phyloP scores from a whole-genome alignment of 2,113 vertebrate genomes.

The Seriola quinqueradiata region DNA sequence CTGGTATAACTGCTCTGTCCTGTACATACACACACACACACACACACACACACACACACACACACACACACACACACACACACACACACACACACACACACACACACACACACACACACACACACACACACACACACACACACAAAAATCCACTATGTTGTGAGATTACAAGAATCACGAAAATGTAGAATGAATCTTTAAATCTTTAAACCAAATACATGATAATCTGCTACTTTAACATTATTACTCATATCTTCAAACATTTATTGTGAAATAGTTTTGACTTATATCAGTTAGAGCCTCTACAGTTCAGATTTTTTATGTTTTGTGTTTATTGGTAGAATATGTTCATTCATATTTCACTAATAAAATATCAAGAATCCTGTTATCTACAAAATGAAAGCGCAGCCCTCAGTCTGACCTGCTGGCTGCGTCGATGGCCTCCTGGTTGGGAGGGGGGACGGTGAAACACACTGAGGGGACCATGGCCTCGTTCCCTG shows the following conservation, averaged over 20 bases:
- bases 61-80: background rate
- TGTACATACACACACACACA: slow-evolving; percentile 61
- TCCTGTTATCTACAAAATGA: too few relatives aligned
- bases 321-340: too few relatives aligned
- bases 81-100: background rate
- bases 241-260: too few relatives aligned
- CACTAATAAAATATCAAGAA: too few relatives aligned
- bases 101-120: slow-evolving; percentile 16
- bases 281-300: too few relatives aligned
- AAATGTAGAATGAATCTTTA: background rate
- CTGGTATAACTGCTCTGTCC: slow-evolving; percentile 96
- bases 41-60: background rate
- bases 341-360: too few relatives aligned
- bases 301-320: too few relatives aligned
- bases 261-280: too few relatives aligned
- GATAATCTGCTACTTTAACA: too few relatives aligned
- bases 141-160: background rate
- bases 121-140: slow-evolving; percentile 9
- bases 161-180: background rate
- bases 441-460: slow-evolving; percentile 94
- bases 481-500: slow-evolving; percentile 97
- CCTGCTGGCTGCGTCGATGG: slow-evolving; percentile 93
- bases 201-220: too few relatives aligned
- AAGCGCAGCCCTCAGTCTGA: slow-evolving; percentile 55
- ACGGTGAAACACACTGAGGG: slow-evolving; percentile 97